Conservation (phyloP, 2,113 vertebrate species). For the Calyptomena viridis region DNA sequence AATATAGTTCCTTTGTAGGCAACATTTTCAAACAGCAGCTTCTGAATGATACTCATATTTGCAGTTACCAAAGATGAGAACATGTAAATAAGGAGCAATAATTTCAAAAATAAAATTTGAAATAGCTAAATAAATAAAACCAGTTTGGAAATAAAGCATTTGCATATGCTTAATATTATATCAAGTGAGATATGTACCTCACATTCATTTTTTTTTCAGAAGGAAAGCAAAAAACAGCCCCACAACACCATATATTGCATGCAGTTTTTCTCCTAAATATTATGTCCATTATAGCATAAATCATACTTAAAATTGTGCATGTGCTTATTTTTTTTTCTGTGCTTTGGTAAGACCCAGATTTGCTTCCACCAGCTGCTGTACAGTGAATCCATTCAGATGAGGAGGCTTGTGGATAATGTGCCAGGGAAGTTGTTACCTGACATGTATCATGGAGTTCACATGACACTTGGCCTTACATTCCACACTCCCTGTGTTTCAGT, state of each 20-base stretch:
- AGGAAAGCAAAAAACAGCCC: neutral
- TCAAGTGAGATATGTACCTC: neutral
- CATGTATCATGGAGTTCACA: neutral
- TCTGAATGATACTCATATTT: neutral
- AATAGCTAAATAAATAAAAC: neutral
- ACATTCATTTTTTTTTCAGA: neutral
- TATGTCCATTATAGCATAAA: neutral
- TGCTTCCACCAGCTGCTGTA: neutral
- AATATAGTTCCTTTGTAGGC: neutral
- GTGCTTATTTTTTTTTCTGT: neutral
- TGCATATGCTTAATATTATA: neutral
- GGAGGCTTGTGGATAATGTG: neutral
- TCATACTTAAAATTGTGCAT: neutral
- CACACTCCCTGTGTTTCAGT: neutral
- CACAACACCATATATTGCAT: too few species aligned
- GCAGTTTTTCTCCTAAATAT: neutral
- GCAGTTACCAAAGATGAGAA: neutral
- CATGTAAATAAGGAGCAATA: neutral
- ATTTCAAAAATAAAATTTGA: neutral
- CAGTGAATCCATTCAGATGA: neutral
- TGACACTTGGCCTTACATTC: neutral
- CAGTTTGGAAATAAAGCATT: neutral
- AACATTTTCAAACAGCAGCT: neutral
- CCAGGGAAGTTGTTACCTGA: neutral
- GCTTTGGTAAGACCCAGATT: neutral